Evolutionary conservation across 1,140 invertebrate species (phyloP).

Genomic region (Microvelia longipes): DNA sequence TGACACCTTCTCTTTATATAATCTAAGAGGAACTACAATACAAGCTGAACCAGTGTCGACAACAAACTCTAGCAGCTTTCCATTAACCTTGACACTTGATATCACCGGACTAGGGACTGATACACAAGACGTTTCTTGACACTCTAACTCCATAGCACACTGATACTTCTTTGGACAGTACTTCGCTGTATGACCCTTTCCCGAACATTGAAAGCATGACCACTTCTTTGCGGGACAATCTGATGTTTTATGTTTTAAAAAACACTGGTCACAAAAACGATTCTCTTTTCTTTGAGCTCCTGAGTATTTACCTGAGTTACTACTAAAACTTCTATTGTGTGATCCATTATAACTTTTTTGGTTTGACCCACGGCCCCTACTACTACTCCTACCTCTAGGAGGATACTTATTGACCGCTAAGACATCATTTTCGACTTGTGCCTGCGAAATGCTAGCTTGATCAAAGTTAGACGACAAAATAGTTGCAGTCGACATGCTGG

Average conservation of each 20-base stretch:
- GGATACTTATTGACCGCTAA: background rate
- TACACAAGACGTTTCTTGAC: background rate
- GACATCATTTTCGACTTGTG: background rate
- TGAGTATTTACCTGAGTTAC: background rate
- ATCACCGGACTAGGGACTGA: background rate
- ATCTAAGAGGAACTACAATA: background rate
- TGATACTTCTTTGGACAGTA: background rate
- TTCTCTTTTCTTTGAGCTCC: background rate
- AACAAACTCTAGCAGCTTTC: background rate
- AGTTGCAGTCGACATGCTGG: background rate
- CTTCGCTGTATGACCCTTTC: background rate
- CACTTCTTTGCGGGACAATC: background rate
- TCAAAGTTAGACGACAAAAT: background rate
- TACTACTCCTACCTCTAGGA: background rate
- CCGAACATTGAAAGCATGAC: background rate
- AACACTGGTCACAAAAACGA: background rate
- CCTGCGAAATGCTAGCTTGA: background rate
- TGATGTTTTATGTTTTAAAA: background rate
- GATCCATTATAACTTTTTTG: background rate
- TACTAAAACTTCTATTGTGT: background rate
- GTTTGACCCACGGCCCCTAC: no score
- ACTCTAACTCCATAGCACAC: background rate
- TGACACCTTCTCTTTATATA: background rate
- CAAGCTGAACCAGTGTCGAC: background rate
- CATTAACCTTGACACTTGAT: background rate